These are phyloP conservation scores for Drosophila repletoides DNA, from an alignment of 1,140 invertebrate genomes.

Conservation along the genomic window DNA sequence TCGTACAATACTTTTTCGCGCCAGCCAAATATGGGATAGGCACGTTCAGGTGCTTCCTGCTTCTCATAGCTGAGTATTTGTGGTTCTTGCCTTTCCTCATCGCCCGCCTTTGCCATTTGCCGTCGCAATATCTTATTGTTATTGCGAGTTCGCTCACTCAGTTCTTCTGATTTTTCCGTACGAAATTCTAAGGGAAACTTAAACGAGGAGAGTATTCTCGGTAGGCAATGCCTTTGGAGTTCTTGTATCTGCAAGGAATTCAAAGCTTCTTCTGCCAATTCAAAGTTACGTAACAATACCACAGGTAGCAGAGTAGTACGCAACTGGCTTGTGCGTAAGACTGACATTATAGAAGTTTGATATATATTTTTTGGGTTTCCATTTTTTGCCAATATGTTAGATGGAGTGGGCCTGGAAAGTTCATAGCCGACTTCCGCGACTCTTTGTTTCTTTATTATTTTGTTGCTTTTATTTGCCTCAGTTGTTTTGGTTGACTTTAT, in stretches of 20 bases:
- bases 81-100: neutral
- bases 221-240: conserved; percentile 39
- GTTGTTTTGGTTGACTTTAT: neutral
- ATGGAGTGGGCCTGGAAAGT: neutral
- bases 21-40: conserved; percentile 45
- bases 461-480: neutral
- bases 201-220: conserved; percentile 62
- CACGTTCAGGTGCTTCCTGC: conserved; percentile 57
- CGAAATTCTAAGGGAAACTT: conserved; percentile 64
- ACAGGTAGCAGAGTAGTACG: neutral
- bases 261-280: neutral
- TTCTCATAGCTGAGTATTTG: conserved; percentile 39
- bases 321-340: neutral
- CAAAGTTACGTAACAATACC: conserved; percentile 16
- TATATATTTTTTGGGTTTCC: conserved; percentile 27
- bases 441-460: no score
- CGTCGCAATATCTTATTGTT: conserved; percentile 12
- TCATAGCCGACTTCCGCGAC: neutral
- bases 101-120: fast-evolving
- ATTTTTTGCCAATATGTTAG: neutral
- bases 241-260: neutral
- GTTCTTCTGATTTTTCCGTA: conserved; percentile 13
- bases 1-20: neutral
- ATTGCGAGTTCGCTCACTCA: neutral
- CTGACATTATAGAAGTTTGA: neutral